These are phyloP conservation scores for Meiosimyza platycephala DNA, from an alignment of 2,888 invertebrate species.

Conservation along the genomic window DNA sequence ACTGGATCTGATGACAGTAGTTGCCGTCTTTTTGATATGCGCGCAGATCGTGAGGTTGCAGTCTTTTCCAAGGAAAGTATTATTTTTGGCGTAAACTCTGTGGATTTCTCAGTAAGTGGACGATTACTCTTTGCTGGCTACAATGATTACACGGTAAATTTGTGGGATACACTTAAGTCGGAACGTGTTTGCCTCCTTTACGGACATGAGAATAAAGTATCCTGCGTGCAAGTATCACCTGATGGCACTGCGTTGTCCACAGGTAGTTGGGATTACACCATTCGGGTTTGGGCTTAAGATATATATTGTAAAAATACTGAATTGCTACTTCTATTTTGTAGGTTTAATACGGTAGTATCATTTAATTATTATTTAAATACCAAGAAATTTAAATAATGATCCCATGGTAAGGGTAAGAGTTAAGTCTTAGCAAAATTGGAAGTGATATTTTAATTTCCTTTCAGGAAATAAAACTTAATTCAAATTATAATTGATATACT, in stretches of 20 bases:
- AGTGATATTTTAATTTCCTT: no score
- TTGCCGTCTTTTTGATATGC: constrained; percentile 95
- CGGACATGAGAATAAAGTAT: constrained; percentile 96
- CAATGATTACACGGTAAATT: constrained; percentile 97
- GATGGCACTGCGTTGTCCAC: constrained; percentile 98
- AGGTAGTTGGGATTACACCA: constrained; percentile 95
- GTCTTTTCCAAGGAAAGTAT: constrained; percentile 96
- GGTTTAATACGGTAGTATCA: no score
- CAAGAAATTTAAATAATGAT: no score
- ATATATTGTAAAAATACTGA: no score
- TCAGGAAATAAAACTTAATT: no score
- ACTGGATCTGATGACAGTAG: constrained; percentile 99
- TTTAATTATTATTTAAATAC: no score
- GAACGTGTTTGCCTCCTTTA: constrained; percentile 89
- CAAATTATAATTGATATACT: no score
- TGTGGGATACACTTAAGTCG: constrained; percentile 98
- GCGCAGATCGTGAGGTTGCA: constrained; percentile 97
- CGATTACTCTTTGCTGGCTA: constrained; percentile 97
- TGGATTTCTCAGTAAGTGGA: constrained; percentile 96
- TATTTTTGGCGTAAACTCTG: constrained; percentile 97
- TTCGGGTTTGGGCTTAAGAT: constrained; percentile 74
- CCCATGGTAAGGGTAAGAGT: no score
- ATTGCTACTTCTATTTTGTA: no score
- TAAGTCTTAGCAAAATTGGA: no score
- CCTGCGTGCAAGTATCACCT: constrained; percentile 91